Evolutionary conservation across 30 jellyfish, hydroid and myxozoan species (phyloP), one percentile per base, ranked within the genome.

Genomic region (Aurelia aurita): DNA sequence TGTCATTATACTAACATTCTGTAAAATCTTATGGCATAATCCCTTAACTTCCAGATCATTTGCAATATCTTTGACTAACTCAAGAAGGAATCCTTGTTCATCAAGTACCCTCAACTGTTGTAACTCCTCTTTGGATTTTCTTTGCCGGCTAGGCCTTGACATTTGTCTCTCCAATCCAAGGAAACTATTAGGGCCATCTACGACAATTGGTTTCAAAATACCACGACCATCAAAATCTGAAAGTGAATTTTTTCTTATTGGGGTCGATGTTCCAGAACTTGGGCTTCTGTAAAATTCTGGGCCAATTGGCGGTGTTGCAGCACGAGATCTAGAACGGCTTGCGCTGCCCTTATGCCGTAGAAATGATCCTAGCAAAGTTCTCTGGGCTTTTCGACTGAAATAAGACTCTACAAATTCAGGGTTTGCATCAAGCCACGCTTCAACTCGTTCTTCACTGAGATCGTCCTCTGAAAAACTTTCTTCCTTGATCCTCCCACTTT

Each of bases 371-470:
- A 93, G 61, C 57, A 93, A 28, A 74, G 87, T 73, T 43, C 87
- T 80, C 57, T 84, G 91, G 31, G 97, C 98, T 83, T 93, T 93
- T 62, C 98, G 85, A 29, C 85, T 79, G 43, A 81, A 87, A 59
- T 93, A 93, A 1, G 98, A 93, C 44, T 94, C 92, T 29, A 87
- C 98, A 72, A 93, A 93, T 49, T 93, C 98, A 31, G 96, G 97
- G 55, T 93, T 88, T 20, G 72, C 80, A 77, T 93, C 98, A 16
- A 93, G 97, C 95, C 96, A 93, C 15, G 97, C 94, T 75, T 93
- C 98, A 19, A 93, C 97, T 31, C 60, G 79, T 59, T 93, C 98
- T 26, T 82, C 96, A 6, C 89, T 14, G 11, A 85, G 84, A 34
- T 82, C 91, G 26, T 57, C 86, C 35, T 72, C 93, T 31, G 79